These are phyloP conservation scores for Ctenochaetus hawaiiensis DNA, from an alignment of 2,797 vertebrate species.

Conservation along the genomic window DNA sequence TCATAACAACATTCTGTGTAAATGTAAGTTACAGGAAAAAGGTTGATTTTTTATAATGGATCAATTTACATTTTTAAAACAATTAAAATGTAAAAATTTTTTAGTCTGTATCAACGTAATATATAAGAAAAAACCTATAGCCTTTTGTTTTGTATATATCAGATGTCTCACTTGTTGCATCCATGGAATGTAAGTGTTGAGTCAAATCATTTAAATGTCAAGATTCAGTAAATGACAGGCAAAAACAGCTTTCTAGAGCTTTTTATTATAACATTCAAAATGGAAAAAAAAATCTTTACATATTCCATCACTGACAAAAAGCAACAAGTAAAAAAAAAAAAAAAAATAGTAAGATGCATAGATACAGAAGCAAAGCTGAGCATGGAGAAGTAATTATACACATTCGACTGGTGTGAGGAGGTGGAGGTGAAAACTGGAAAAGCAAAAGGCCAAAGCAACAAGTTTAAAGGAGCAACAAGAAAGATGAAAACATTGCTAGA, in stretches of 20 bases:
- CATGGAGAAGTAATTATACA: slow-evolving; percentile 60
- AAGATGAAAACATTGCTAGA: slow-evolving; percentile 30
- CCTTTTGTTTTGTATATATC: neutral
- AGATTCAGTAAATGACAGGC: slow-evolving; percentile 22
- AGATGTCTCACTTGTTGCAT: neutral
- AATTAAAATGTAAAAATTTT: too few species aligned
- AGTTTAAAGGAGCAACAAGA: slow-evolving; percentile 45
- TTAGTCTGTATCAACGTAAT: too few species aligned
- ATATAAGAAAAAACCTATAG: too few species aligned
- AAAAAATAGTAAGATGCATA: slow-evolving; percentile 38
- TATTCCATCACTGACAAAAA: slow-evolving; percentile 68
- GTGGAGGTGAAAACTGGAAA: slow-evolving; percentile 34
- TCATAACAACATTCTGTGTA: too few species aligned
- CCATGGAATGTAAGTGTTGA: neutral
- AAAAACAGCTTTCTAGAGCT: slow-evolving; percentile 63
- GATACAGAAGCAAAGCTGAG: slow-evolving; percentile 62
- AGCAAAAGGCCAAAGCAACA: slow-evolving; percentile 36
- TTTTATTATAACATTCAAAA: slow-evolving; percentile 83
- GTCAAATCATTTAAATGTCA: slow-evolving; percentile 1
- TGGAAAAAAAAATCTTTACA: slow-evolving; percentile 69
- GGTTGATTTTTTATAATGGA: too few species aligned
- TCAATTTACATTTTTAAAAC: too few species aligned
- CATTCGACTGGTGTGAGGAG: slow-evolving; percentile 55
- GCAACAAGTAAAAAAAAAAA: slow-evolving; percentile 51
- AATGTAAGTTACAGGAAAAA: too few species aligned